phyloP scores from a whole-genome alignment of 2,888 invertebrate genomes.

The Sepiola atlantica region DNA sequence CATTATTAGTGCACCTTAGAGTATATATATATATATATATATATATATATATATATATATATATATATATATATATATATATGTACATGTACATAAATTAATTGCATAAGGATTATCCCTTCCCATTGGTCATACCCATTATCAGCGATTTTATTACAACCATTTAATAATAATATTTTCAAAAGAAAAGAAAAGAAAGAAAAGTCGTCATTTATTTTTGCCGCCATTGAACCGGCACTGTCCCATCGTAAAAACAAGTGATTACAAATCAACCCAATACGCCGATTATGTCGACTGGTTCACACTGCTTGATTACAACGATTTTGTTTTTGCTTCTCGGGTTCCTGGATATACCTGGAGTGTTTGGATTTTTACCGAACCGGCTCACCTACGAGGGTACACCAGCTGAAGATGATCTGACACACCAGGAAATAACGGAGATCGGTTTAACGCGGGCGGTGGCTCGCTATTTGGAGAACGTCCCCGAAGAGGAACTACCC shows the following conservation, averaged over 20 bases:
- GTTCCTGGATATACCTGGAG: not conserved
- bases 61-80: not conserved
- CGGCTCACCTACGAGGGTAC: constrained; percentile 10
- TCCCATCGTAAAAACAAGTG: not conserved
- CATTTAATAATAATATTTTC: not conserved
- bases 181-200: no score
- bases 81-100: not conserved
- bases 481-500: not conserved
- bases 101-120: not conserved
- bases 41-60: not conserved
- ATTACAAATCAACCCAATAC: not conserved
- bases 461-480: not conserved
- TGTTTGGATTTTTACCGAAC: constrained; percentile 33
- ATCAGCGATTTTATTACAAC: not conserved
- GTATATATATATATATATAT: not conserved
- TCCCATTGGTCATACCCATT: not conserved
- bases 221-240: not conserved
- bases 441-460: constrained; percentile 15
- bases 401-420: not conserved
- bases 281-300: not conserved
- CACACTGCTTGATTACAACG: not conserved
- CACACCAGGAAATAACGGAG: constrained; percentile 33
- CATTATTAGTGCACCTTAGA: no score
- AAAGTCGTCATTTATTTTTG: not conserved
- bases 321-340: not conserved